These are phyloP conservation scores for Cepaea hortensis DNA, from an alignment of 2,888 invertebrate genomes.

Conservation along the genomic window DNA sequence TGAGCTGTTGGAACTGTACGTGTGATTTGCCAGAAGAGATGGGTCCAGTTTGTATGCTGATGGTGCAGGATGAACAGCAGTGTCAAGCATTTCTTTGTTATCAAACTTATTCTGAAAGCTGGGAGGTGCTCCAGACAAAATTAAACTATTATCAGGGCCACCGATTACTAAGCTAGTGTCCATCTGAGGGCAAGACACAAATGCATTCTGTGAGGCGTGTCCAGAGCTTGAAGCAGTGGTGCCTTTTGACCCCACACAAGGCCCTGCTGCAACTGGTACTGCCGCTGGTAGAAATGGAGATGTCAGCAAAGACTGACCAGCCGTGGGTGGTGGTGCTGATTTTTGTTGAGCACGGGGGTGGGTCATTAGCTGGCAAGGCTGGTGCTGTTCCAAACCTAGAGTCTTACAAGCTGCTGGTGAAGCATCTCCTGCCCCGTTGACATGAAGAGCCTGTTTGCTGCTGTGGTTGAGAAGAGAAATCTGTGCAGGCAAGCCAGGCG, in stretches of 20 bases:
- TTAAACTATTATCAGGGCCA: neutral
- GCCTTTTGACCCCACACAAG: neutral
- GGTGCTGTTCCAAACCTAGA: conserved; percentile 14
- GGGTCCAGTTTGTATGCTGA: conserved; percentile 18
- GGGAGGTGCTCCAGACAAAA: neutral
- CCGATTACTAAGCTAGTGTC: neutral
- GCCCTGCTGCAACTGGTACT: neutral
- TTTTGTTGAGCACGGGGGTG: neutral
- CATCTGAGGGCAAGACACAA: neutral
- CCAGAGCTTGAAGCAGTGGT: neutral
- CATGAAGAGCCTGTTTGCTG: neutral
- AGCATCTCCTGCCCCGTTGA: neutral
- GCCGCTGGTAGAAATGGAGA: conserved; percentile 11
- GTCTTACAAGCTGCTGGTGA: conserved; percentile 20
- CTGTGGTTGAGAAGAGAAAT: conserved; percentile 11
- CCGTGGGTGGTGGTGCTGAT: neutral
- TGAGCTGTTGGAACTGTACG: neutral
- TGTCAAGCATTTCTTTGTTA: neutral
- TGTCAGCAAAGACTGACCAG: conserved; percentile 6
- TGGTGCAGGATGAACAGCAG: neutral
- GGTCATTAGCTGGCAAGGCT: neutral
- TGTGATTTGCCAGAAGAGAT: neutral
- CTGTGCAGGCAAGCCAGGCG: neutral
- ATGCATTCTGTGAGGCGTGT: neutral
- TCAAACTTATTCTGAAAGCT: conserved; percentile 11